Conservation (phyloP, 2,888 invertebrate species). For the Nomada hirtipes region DNA sequence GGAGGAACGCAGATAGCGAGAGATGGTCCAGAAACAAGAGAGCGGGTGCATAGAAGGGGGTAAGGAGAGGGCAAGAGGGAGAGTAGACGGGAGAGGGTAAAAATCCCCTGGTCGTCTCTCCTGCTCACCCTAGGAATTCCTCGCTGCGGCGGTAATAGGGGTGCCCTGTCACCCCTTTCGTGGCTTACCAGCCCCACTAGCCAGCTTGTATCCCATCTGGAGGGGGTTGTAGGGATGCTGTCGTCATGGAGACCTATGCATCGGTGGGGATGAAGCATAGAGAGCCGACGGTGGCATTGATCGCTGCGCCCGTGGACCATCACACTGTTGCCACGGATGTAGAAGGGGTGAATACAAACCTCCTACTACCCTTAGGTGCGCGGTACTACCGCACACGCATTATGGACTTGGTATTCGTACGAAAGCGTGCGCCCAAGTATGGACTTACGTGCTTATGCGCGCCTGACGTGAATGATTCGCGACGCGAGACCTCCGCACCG, state of each 20-base stretch:
- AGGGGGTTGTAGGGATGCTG: slow-evolving; percentile 80
- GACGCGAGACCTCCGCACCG: slow-evolving; percentile 67
- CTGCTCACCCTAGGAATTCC: slow-evolving; percentile 73
- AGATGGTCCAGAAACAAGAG: slow-evolving; percentile 15
- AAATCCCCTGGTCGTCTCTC: slow-evolving; percentile 68
- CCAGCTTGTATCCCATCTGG: slow-evolving; percentile 48
- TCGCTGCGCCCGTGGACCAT: slow-evolving; percentile 80
- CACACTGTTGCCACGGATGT: slow-evolving; percentile 73
- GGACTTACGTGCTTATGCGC: slow-evolving; percentile 78
- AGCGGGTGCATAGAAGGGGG: neutral
- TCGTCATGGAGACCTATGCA: slow-evolving; percentile 78
- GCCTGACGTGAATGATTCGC: slow-evolving; percentile 79
- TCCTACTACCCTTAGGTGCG: slow-evolving; percentile 54
- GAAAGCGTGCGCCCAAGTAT: slow-evolving; percentile 78
- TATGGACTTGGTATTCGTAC: slow-evolving; percentile 74
- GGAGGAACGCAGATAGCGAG: slow-evolving; percentile 20
- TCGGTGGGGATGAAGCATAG: slow-evolving; percentile 74
- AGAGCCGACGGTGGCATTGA: slow-evolving; percentile 81
- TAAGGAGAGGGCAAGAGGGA: slow-evolving; percentile 1
- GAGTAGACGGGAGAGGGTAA: slow-evolving; percentile 56
- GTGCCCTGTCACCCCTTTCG: slow-evolving; percentile 70
- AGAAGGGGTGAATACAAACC: slow-evolving; percentile 79
- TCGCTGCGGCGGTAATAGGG: slow-evolving; percentile 67
- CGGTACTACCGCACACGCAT: slow-evolving; percentile 71
- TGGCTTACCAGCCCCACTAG: slow-evolving; percentile 73